phyloP scores from a whole-genome alignment of 2,888 invertebrate genomes.

The Morpho helenor region DNA sequence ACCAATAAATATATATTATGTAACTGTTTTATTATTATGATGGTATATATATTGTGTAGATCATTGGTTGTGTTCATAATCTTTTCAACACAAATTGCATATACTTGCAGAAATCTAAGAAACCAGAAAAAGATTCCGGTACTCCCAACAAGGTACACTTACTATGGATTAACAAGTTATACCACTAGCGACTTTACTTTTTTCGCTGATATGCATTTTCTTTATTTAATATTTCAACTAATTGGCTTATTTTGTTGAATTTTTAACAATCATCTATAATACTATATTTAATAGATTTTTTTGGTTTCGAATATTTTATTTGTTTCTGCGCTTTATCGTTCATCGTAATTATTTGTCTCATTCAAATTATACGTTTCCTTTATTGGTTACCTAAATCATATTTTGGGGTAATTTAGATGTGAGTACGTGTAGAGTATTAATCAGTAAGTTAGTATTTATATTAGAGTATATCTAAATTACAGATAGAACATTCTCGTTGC shows the following conservation, averaged over 20 bases:
- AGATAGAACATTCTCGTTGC: slow-evolving; percentile 71
- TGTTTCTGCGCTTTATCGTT: slow-evolving; percentile 18
- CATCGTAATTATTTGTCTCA: neutral
- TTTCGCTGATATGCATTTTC: slow-evolving; percentile 19
- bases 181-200: slow-evolving; percentile 32
- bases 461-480: slow-evolving; percentile 48
- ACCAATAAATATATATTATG: no score
- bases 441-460: slow-evolving; percentile 5
- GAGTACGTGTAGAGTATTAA: neutral
- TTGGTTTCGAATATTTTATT: slow-evolving; percentile 23
- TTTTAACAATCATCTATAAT: slow-evolving; percentile 3
- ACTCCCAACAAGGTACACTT: slow-evolving; percentile 85
- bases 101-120: slow-evolving; percentile 87
- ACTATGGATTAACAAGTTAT: slow-evolving; percentile 40
- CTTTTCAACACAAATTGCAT: slow-evolving; percentile 3
- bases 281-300: slow-evolving; percentile 3
- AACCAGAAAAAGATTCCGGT: slow-evolving; percentile 84
- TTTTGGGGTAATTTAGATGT: slow-evolving; percentile 9
- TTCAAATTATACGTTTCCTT: slow-evolving; percentile 1
- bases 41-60: slow-evolving; percentile 1
- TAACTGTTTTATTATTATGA: neutral
- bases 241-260: slow-evolving; percentile 13
- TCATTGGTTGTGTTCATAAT: neutral
- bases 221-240: slow-evolving; percentile 29
- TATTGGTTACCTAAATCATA: slow-evolving; percentile 4